Evolutionary conservation across 1,140 invertebrate species (phyloP), one percentile per base, ranked within the genome.

Genomic region (Drosophila pandora): DNA sequence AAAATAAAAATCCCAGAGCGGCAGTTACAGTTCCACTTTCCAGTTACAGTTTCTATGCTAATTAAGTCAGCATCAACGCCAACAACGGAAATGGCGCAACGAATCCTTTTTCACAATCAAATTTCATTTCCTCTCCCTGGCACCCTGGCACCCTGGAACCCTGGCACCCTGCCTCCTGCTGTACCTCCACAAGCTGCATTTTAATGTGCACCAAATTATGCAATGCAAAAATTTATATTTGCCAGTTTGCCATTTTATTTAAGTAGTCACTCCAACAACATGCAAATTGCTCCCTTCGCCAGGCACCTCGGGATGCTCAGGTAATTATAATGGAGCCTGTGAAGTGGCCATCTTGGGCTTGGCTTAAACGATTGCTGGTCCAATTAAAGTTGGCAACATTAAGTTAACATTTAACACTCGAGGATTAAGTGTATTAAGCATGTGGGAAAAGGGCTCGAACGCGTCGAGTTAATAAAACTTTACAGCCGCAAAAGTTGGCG

Each of bases 71-170:
- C 82, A 79, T 65, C 73, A 67, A 65, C 81, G 69, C 54, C 76
- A 80, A 59, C 47, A 49, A 50, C 76, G 81, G 81, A 87, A 87
- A 67, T 87, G 68, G 57, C 61, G 68, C 68, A 39, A 65, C 60
- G 78, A 85, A 81, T 81, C 69, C 78, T 78, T 85, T 79, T 77
- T 67, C 71, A 67, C 78, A 78, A 85, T 85, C 81, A 85, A 85
- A 82, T 85, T 85, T 85, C 64, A 84, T 83, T 69, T 81, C 75
- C 78, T 59, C 48, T 57, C 60, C 30, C 43, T 17, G 17, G 17
- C 17, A 17, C 37, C 5, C 22, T 13, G 12, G 4, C 21, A 25
- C 13, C 23, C n/a, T n/a, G n/a, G n/a, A n/a, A n/a, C n/a, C 12
- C 41, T 37, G 37, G 10, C 22, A 22, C 48, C 32, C 6, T 22